Evolutionary conservation across 2,113 vertebrate genomes (phyloP).

Genomic region (Gopherus flavomarginatus): DNA sequence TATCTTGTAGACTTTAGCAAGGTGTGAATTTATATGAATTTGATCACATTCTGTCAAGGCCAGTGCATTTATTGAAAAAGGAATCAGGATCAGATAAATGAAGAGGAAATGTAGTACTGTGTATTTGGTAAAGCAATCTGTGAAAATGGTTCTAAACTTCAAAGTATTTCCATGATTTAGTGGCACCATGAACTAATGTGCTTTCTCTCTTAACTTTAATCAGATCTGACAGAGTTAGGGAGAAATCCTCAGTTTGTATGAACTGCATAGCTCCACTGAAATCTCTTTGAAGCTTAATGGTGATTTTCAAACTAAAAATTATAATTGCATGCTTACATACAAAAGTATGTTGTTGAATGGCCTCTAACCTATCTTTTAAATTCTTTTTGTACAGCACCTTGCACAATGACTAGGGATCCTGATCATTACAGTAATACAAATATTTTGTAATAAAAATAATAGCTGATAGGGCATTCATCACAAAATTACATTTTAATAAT

Average conservation of each 20-base stretch:
- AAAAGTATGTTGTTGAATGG: neutral
- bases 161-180: neutral
- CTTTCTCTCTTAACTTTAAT: neutral
- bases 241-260: neutral
- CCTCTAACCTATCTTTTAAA: neutral
- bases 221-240: neutral
- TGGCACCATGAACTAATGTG: neutral
- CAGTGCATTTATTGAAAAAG: conserved; percentile 44
- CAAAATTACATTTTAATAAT: neutral
- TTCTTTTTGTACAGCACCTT: too few relatives aligned
- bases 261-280: neutral
- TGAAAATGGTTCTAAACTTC: neutral
- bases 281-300: neutral
- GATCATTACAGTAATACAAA: too few relatives aligned
- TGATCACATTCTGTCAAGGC: conserved; percentile 21
- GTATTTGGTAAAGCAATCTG: neutral
- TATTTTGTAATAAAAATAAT: neutral
- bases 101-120: neutral
- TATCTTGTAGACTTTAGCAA: conserved; percentile 12
- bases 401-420: too few relatives aligned
- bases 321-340: neutral
- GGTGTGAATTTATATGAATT: neutral
- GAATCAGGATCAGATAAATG: conserved; percentile 18
- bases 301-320: neutral
- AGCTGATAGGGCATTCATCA: neutral